These are phyloP conservation scores for Tinamus guttatus DNA, from an alignment of 2,113 vertebrate species.

Conservation along the genomic window DNA sequence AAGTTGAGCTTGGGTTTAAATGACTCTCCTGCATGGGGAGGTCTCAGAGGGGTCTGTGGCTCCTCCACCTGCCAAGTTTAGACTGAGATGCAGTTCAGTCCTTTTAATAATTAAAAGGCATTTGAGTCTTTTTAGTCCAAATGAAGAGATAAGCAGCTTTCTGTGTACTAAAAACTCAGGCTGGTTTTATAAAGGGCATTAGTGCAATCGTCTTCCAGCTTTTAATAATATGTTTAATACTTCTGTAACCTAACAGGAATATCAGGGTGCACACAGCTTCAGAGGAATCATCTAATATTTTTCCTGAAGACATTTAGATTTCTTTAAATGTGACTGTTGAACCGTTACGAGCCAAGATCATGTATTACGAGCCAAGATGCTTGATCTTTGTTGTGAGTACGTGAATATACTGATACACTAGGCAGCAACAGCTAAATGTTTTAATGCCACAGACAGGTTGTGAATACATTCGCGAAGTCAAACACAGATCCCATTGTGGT, in stretches of 20 bases:
- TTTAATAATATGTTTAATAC: background rate
- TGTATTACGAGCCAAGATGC: background rate
- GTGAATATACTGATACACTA: background rate
- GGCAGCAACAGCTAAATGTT: background rate
- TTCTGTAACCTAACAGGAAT: background rate
- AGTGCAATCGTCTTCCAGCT: background rate
- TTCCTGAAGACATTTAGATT: background rate
- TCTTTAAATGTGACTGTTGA: background rate
- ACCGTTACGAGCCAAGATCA: background rate
- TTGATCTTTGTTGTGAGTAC: background rate
- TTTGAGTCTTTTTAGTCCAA: conserved; percentile 53
- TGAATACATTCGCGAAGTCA: background rate
- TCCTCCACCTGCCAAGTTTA: conserved; percentile 30
- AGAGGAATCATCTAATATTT: background rate
- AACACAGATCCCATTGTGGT: background rate
- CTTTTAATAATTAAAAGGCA: conserved; percentile 59
- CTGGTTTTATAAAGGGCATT: conserved; percentile 46
- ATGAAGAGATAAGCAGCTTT: conserved; percentile 65
- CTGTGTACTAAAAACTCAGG: conserved; percentile 36
- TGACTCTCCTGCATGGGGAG: background rate
- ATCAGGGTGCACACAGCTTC: background rate
- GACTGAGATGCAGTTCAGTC: background rate
- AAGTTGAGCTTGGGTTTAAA: background rate
- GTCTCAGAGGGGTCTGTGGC: background rate
- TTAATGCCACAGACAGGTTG: background rate